Evolutionary conservation across 2,797 vertebrate species (phyloP).

Genomic region (Myiotriccus ornatus): DNA sequence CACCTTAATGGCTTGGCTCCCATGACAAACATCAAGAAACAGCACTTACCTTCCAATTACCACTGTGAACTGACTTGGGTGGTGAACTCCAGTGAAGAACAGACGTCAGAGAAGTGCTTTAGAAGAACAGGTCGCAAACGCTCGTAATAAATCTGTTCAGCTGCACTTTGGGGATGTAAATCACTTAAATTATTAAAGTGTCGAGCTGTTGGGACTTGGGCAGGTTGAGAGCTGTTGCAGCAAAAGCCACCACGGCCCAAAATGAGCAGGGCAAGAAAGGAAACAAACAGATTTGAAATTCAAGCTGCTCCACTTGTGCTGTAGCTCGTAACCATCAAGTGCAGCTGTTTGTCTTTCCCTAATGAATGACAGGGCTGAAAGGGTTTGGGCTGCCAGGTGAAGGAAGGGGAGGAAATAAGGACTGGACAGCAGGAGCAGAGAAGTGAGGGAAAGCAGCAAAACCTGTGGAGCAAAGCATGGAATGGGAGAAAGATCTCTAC

Average conservation of each 20-base stretch:
- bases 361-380: not conserved
- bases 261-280: not conserved
- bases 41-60: slow-evolving; percentile 1
- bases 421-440: not conserved
- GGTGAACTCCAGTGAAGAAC: not conserved
- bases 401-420: not conserved
- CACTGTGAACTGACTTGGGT: not conserved
- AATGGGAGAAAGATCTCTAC: rapidly evolving
- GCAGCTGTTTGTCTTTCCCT: slow-evolving; percentile 15
- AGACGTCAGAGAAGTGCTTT: not conserved
- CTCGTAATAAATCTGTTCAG: slow-evolving; percentile 39
- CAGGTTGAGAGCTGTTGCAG: slow-evolving; percentile 33
- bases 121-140: slow-evolving; percentile 21
- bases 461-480: not conserved
- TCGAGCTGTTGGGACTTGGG: slow-evolving; percentile 15
- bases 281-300: slow-evolving; percentile 22
- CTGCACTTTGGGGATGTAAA: slow-evolving; percentile 60
- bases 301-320: slow-evolving; percentile 27
- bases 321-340: not conserved
- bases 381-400: not conserved
- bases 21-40: not conserved
- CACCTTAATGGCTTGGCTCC: not conserved
- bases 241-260: slow-evolving; percentile 34
- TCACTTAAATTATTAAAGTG: slow-evolving; percentile 71
- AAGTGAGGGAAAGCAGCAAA: not conserved